Evolutionary conservation across 2,113 vertebrate genomes (phyloP), one percentile per base, ranked within the genome.

Genomic region (Todiramphus chloris): DNA sequence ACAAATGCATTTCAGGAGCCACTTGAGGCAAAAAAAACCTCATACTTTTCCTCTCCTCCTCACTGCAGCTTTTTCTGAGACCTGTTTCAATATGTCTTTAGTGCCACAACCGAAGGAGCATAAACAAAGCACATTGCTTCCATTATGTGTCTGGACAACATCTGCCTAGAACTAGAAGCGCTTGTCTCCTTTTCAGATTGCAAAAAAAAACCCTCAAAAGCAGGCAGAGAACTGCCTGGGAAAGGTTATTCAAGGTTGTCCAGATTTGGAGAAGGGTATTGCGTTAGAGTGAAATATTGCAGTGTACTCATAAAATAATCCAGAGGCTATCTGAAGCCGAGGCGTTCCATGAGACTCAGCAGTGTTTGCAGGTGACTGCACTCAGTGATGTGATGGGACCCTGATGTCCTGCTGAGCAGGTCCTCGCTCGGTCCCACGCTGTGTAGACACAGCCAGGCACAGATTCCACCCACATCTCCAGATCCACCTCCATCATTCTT

Each of bases 131-230:
- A 75, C 5, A 0, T 75, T 80, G 55, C 63, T 72, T 89, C 83
- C 39, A 53, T 83, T 81, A 44, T 25, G 60, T 56, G 60, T 78
- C 92, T 96, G 94, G 83, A 78, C 17, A 68, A 24, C 20, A 16
- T 86, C 94, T 87, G 37, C 21, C 55, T 82, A 84, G 51, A 78
- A 90, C 76, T 81, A 78, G 95, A 94, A 90, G 82, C 0, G 4
- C 31, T 78, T 84, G 46, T 75, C 56, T 59, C 74, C 63, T 60
- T 92, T 88, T 79, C 21, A 51, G 37, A 39, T 69, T 79, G 23
- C 5, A 62, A 64, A 91, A 80, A 18, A 79, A 90, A 37, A 37
- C 37, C 37, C 89, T 55, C 41, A 81, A 94, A 90, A 86, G 33
- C 24, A 70, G 35, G 16, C 31, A 73, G n/a, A 82, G n/a, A 73